Evolutionary conservation across 2,888 invertebrate genomes (phyloP).

Genomic region (Lucinisca nassula): DNA sequence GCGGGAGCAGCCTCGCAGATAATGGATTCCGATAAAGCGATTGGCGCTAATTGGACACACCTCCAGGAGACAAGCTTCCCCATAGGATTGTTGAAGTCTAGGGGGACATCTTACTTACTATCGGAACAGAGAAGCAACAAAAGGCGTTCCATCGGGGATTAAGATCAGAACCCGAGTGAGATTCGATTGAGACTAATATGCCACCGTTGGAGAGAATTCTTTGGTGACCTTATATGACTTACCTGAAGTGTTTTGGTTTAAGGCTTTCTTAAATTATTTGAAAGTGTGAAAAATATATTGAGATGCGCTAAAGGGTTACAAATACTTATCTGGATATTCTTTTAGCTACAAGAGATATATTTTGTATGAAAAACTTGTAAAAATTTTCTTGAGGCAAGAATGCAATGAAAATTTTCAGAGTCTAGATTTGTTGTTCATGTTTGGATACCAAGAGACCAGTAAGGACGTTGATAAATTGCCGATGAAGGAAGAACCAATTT

Average conservation of each 20-base stretch:
- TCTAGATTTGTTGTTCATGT: constrained; percentile 9
- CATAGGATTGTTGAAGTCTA: constrained; percentile 76
- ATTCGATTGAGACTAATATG: constrained; percentile 73
- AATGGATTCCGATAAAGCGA: constrained; percentile 65
- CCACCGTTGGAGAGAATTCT: constrained; percentile 48
- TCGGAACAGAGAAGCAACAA: constrained; percentile 84
- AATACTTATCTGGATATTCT: not conserved
- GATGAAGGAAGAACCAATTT: constrained; percentile 85
- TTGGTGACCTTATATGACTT: constrained; percentile 66
- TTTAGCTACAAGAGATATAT: not conserved
- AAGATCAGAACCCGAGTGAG: constrained; percentile 76
- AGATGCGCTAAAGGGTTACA: not conserved
- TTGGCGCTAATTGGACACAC: constrained; percentile 62
- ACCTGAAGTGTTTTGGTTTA: constrained; percentile 25
- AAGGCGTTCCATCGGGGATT: constrained; percentile 85
- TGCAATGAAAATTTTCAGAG: not conserved
- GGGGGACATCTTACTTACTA: constrained; percentile 76
- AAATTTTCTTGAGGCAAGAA: not conserved
- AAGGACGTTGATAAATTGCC: constrained; percentile 49
- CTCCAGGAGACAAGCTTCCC: constrained; percentile 70
- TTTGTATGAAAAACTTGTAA: not conserved
- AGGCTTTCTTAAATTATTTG: not conserved
- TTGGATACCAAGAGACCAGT: constrained; percentile 6
- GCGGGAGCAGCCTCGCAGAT: constrained; percentile 66
- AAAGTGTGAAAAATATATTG: not conserved